Evolutionary conservation across 1,140 invertebrate genomes (phyloP), one percentile per base, ranked within the genome.

Genomic region (Argopecten irradians): DNA sequence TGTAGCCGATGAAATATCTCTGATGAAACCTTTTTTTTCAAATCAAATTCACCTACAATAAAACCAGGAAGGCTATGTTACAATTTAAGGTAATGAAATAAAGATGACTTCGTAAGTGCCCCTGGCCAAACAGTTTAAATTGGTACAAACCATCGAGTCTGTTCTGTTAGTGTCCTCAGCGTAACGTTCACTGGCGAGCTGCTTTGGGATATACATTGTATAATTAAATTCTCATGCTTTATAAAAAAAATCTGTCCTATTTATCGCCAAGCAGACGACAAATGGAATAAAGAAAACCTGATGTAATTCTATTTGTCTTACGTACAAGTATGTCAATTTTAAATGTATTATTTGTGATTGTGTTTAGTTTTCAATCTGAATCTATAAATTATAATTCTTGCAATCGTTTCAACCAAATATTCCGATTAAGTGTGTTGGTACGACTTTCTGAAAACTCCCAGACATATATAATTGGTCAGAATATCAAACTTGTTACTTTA

Each of bases 31-130:
- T 22, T 71, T 28, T n/a, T 71, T 71, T 16, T 28, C 5, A 71
- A 71, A 71, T 71, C 55, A 71, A 71, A 71, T 71, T 71, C 22
- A 71, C 55, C 55, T 71, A 71, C 13, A n/a, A n/a, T n/a, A 71
- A 71, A 71, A 71, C 55, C 55, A 71, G 55, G 28, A 28, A 28
- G 55, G 55, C n/a, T 71, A 71, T 71, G 55, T 71, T 5, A 28
- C 55, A 14, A 19, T 46, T 46, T 19, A 19, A 19, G 43, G 43
- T 2, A 46, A 46, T 46, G 43, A 5, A 46, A 46, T 46, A 46
- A 46, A 46, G 19, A 19, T 46, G 2, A 19, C 43, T 5, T 11
- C n/a, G 28, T 71, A 71, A 71, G 22, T 71, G 55, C 55, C 55
- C 28, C 16, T 28, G n/a, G 55, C 55, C 7, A 71, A 71, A 71